Evolutionary conservation across 2,797 vertebrate genomes (phyloP).

Genomic region (Merluccius polli): DNA sequence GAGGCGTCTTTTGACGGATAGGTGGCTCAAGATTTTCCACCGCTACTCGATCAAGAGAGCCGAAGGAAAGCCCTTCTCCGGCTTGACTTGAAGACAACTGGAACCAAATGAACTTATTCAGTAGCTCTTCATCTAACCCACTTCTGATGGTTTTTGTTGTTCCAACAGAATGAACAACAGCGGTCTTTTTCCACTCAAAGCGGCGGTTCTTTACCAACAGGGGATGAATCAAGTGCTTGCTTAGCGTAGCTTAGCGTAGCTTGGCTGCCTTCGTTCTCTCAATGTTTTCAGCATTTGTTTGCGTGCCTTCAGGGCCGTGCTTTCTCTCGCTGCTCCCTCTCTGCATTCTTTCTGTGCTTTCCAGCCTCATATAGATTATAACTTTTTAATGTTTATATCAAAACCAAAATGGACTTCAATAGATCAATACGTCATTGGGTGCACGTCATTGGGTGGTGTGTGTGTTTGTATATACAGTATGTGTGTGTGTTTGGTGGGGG

Average conservation of each 20-base stretch:
- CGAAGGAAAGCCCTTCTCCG: too few relatives aligned
- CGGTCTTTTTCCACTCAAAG: constrained; percentile 38
- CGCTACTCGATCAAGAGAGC: too few relatives aligned
- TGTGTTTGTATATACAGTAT: too few relatives aligned
- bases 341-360: constrained; percentile 60
- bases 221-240: constrained; percentile 68
- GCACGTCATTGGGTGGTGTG: constrained; percentile 62
- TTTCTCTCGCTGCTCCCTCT: constrained; percentile 55
- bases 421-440: constrained; percentile 75
- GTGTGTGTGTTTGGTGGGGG: constrained; percentile 20
- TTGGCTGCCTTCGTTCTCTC: constrained; percentile 72
- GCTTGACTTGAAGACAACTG: constrained; percentile 38
- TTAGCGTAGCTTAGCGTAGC: constrained; percentile 72
- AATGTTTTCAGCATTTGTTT: constrained; percentile 69
- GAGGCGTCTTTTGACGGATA: background rate
- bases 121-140: constrained; percentile 26
- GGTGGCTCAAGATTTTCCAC: background rate
- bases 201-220: constrained; percentile 12
- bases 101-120: constrained; percentile 35
- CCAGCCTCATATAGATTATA: constrained; percentile 60
- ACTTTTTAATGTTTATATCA: constrained; percentile 67
- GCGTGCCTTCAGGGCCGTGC: constrained; percentile 69
- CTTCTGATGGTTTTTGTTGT: constrained; percentile 55
- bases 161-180: constrained; percentile 58
- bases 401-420: constrained; percentile 76